These are phyloP conservation scores for Calidris pygmaea DNA, from an alignment of 2,113 vertebrate species.

Conservation along the genomic window DNA sequence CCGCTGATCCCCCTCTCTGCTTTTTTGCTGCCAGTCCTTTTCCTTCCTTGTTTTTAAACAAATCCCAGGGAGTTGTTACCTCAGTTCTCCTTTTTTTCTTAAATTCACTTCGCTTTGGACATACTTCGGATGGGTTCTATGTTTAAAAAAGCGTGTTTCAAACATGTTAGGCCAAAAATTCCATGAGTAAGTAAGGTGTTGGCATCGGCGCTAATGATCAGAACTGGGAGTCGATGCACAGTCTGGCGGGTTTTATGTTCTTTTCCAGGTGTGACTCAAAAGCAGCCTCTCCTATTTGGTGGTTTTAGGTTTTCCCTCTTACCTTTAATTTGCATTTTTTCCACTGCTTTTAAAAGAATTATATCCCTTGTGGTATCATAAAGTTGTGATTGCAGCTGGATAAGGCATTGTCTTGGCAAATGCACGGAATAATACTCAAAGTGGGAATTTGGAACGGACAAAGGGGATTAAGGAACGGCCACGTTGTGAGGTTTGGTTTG, in stretches of 20 bases:
- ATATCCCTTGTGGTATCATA: background rate
- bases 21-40: background rate
- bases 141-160: background rate
- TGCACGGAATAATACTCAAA: background rate
- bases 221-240: background rate
- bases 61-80: background rate
- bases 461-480: background rate
- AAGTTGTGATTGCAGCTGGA: background rate
- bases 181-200: background rate
- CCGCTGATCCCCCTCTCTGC: background rate
- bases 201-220: background rate
- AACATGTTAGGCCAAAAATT: background rate
- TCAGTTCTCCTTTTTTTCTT: background rate
- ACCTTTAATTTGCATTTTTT: background rate
- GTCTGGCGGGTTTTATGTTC: background rate
- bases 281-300: background rate
- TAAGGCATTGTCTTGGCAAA: background rate
- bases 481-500: background rate
- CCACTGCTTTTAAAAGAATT: background rate
- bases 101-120: background rate
- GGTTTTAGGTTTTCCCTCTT: background rate
- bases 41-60: background rate
- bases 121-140: background rate
- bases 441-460: background rate
- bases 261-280: background rate